Evolutionary conservation across 2,888 invertebrate genomes (phyloP).

Genomic region (Metacarcinus magister): DNA sequence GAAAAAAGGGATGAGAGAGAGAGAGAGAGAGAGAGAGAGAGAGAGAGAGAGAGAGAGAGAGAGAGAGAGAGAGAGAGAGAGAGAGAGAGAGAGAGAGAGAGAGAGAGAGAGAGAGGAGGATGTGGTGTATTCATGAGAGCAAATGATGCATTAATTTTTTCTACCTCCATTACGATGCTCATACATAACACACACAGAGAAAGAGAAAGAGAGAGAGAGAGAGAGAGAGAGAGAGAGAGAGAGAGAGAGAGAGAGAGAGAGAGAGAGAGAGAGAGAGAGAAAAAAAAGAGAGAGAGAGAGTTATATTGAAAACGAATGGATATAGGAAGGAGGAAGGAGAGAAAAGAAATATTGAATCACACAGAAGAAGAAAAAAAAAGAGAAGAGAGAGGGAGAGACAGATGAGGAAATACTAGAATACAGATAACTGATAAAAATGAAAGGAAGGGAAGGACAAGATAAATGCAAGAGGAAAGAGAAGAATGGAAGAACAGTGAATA

Average conservation of each 20-base stretch:
- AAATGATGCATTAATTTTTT: too few species aligned
- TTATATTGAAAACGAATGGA: too few species aligned
- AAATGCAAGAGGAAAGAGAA: too few species aligned
- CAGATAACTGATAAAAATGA: background rate
- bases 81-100: background rate
- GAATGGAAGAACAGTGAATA: too few species aligned
- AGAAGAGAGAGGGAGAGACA: background rate
- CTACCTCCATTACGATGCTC: too few species aligned
- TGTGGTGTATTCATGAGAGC: background rate
- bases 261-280: background rate
- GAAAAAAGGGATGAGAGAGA: background rate
- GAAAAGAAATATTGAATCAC: too few species aligned
- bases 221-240: slow-evolving; percentile 37
- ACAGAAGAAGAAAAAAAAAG: background rate
- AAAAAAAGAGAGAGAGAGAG: background rate
- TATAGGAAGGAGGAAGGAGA: too few species aligned
- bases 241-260: background rate
- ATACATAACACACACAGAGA: background rate
- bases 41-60: too few species aligned
- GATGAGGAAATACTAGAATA: background rate
- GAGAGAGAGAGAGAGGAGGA: background rate
- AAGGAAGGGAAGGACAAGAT: background rate
- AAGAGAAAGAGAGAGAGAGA: background rate
- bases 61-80: background rate
- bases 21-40: too few species aligned